A percentile compares a stretch with the other conserved stretches of the same genome.
phyloP scores from a whole-genome alignment of 2,888 invertebrate genomes.

The Cephus rjabovi region DNA sequence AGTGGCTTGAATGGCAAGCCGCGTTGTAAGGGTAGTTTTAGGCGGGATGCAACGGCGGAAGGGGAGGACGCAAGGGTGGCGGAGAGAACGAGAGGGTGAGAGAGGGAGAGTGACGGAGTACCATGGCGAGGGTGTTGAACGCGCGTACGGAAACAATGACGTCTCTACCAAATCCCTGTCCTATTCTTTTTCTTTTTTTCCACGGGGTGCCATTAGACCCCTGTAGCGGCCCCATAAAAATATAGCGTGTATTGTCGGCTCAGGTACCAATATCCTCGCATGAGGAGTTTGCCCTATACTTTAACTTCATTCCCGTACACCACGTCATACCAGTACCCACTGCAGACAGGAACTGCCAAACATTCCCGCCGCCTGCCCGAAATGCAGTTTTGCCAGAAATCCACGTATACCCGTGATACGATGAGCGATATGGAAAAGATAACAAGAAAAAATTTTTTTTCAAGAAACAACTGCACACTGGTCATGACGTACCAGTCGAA shows the following conservation, averaged over 20 bases:
- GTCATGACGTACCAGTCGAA: neutral
- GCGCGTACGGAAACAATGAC: conserved; percentile 60
- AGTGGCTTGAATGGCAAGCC: conserved; percentile 58
- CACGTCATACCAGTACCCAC: neutral
- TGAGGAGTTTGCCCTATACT: neutral
- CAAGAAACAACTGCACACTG: neutral
- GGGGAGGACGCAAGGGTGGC: conserved; percentile 25
- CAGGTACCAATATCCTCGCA: conserved; percentile 41
- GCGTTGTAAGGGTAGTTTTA: conserved; percentile 56
- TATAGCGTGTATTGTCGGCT: conserved; percentile 52
- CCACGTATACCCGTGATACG: neutral
- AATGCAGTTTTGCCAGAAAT: neutral
- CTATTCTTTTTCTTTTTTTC: conserved; percentile 40
- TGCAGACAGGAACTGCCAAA: neutral
- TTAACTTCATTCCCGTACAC: neutral
- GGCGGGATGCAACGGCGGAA: conserved; percentile 31
- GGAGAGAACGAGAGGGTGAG: conserved; percentile 22
- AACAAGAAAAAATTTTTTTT: neutral
- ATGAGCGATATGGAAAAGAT: neutral
- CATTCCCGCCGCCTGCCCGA: neutral
- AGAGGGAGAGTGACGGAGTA: conserved; percentile 16
- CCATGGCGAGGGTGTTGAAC: conserved; percentile 33
- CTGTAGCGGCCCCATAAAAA: conserved; percentile 56
- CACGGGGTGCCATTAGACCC: conserved; percentile 60
- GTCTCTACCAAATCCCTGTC: conserved; percentile 60